phyloP scores from a whole-genome alignment of 2,797 vertebrate species.

The Squalus acanthias region DNA sequence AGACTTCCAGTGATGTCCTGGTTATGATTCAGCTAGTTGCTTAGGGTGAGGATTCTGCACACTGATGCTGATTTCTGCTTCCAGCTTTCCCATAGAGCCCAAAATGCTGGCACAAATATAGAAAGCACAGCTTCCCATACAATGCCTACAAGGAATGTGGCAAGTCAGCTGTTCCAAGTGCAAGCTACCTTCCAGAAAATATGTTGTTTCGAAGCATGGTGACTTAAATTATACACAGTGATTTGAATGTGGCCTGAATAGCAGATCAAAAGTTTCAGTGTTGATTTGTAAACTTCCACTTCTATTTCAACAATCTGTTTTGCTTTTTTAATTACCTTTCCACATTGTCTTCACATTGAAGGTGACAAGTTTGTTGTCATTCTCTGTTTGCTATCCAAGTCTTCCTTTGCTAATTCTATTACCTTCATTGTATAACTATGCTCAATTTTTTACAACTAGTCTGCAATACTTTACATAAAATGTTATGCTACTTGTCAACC shows the following conservation, averaged over 20 bases:
- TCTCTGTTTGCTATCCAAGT: neutral
- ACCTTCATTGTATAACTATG: neutral
- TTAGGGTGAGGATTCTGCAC: neutral
- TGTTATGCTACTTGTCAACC: neutral
- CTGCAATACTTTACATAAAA: neutral
- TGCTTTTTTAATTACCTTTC: neutral
- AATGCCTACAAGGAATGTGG: neutral
- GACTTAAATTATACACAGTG: neutral
- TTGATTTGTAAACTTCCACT: neutral
- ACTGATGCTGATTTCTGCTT: neutral
- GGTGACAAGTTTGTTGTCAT: neutral
- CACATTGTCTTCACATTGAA: neutral
- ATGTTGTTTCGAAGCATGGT: neutral
- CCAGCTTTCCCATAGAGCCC: neutral
- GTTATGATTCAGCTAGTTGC: neutral
- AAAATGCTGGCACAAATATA: neutral
- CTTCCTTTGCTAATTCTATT: neutral
- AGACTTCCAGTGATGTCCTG: neutral
- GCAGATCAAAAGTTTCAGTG: neutral
- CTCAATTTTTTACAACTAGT: neutral
- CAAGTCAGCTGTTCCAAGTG: neutral
- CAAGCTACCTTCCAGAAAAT: too few species aligned
- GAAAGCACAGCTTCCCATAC: neutral
- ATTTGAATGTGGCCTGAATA: neutral
- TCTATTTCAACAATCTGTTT: neutral